Evolutionary conservation across 2,797 vertebrate genomes (phyloP).

Genomic region (Halcyon smyrnensis): DNA sequence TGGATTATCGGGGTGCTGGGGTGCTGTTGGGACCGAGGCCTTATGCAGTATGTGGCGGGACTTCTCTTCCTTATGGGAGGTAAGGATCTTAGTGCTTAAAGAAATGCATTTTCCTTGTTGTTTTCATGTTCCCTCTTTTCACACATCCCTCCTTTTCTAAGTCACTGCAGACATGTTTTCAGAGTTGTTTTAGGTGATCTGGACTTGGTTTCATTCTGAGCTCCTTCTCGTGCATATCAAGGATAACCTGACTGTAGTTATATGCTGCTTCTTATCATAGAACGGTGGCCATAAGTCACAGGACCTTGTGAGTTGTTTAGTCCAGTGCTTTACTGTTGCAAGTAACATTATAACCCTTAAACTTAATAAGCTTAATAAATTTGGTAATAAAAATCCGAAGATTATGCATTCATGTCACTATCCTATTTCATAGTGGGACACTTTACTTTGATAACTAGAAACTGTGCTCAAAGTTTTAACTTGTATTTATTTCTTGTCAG

Average conservation of each 20-base stretch:
- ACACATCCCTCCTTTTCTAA: not conserved
- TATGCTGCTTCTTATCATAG: not conserved
- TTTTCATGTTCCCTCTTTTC: not conserved
- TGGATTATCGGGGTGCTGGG: conserved; percentile 96
- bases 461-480: not conserved
- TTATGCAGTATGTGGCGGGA: conserved; percentile 99
- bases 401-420: not conserved
- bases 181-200: not conserved
- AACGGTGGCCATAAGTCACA: not conserved
- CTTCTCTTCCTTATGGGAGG: conserved; percentile 99
- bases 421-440: not conserved
- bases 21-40: conserved; percentile 98
- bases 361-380: not conserved
- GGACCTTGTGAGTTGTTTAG: not conserved
- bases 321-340: not conserved
- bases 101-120: not conserved
- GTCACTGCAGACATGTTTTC: not conserved
- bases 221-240: not conserved
- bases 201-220: not conserved
- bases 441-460: not conserved
- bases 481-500: not conserved
- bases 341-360: not conserved
- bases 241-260: not conserved
- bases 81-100: conserved; percentile 72
- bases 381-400: not conserved